phyloP scores from a whole-genome alignment of 2,797 vertebrate species.

The Thamnophis elegans region DNA sequence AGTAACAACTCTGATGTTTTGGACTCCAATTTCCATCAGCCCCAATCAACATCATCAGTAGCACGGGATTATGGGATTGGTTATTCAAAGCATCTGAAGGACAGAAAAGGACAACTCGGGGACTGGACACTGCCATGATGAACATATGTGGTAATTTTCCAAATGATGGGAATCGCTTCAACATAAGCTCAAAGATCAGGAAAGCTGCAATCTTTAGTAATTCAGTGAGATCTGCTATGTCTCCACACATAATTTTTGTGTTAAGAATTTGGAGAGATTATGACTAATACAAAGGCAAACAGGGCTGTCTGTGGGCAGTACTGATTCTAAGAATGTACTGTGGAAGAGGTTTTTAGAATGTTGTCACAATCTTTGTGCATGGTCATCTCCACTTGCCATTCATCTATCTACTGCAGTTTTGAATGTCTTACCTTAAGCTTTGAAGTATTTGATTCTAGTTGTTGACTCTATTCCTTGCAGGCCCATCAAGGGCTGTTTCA shows the following conservation, averaged over 20 bases:
- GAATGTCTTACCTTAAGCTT: neutral
- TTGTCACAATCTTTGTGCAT: neutral
- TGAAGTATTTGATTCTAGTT: neutral
- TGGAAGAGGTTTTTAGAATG: neutral
- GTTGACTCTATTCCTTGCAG: neutral
- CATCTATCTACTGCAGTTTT: neutral
- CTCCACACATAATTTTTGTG: neutral
- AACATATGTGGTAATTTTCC: neutral
- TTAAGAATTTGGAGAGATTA: neutral
- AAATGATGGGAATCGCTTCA: neutral
- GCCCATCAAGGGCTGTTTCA: neutral
- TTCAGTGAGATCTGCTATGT: neutral
- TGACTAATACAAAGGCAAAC: neutral
- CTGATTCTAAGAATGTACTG: neutral
- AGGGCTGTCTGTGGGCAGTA: neutral
- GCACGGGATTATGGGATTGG: neutral
- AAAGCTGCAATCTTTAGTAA: neutral
- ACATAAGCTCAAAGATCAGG: neutral
- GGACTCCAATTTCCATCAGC: neutral
- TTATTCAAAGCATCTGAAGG: neutral
- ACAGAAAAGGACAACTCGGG: neutral
- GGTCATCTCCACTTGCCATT: neutral
- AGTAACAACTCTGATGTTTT: neutral
- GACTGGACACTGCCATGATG: neutral
- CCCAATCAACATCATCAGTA: neutral